These are phyloP conservation scores for Stegostoma tigrinum DNA, from an alignment of 2,113 vertebrate genomes.

Conservation along the genomic window DNA sequence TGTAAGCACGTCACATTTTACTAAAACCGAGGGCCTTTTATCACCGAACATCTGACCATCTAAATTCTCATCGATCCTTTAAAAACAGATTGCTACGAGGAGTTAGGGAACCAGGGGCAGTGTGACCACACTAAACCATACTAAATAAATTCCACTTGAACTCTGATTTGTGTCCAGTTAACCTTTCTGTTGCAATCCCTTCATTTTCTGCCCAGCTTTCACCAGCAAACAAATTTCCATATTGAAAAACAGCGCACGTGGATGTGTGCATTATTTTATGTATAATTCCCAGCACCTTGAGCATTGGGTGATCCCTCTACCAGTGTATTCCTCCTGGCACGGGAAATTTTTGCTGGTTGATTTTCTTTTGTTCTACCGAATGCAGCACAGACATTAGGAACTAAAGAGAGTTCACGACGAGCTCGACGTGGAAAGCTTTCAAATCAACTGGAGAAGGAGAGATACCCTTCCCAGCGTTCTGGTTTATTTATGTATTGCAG, in stretches of 20 bases:
- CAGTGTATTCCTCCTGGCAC: background rate
- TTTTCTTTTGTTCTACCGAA: background rate
- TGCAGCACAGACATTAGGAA: too few species aligned
- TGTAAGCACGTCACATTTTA: background rate
- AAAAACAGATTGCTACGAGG: too few species aligned
- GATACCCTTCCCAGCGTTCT: background rate
- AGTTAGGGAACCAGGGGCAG: background rate
- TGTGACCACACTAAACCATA: background rate
- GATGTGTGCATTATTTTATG: background rate
- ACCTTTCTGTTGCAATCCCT: too few species aligned
- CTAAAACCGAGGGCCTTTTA: background rate
- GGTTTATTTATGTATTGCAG: background rate
- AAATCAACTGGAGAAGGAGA: background rate
- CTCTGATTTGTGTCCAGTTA: background rate
- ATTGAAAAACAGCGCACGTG: background rate
- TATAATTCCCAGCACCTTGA: too few species aligned
- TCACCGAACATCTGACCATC: background rate
- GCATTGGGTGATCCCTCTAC: background rate
- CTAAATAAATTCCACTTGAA: background rate
- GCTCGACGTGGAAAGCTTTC: background rate
- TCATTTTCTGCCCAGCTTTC: background rate
- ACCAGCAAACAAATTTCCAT: too few species aligned
- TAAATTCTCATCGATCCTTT: background rate
- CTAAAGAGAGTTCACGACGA: background rate
- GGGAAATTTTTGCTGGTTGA: background rate